Conservation (phyloP, 64 coral and sea anemone genomes). For the Montipora efflorescens region DNA sequence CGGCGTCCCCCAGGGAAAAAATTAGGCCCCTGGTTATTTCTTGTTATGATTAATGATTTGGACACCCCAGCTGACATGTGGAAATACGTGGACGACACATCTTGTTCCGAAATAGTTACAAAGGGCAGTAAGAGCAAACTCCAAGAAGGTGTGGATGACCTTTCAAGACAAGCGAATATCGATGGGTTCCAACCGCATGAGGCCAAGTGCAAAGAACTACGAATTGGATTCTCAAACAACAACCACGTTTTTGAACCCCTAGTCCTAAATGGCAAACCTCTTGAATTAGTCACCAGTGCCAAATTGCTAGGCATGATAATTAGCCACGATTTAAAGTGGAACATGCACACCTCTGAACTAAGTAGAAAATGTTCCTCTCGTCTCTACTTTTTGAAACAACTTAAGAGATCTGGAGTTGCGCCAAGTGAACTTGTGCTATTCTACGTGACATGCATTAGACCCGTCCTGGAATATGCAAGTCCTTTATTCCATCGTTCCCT, state of each 20-base stretch:
- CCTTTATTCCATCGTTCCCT: conserved; percentile 30
- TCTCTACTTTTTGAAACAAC: no score
- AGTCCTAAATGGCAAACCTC: conserved; percentile 7
- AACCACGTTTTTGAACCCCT: neutral
- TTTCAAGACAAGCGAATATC: neutral
- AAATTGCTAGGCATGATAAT: conserved; percentile 9
- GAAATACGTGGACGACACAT: conserved; percentile 52
- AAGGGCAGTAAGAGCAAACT: conserved; percentile 8
- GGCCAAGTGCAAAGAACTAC: neutral
- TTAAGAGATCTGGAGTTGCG: no score
- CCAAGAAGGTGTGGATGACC: conserved; percentile 13
- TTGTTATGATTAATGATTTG: neutral
- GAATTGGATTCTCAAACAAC: neutral
- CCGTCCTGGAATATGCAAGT: neutral
- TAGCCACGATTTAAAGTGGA: neutral
- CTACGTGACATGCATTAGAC: no score
- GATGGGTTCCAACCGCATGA: neutral
- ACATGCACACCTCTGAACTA: no score
- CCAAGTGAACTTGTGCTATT: no score
- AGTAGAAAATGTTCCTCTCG: no score
- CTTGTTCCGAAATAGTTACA: conserved; percentile 14
- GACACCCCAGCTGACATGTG: conserved; percentile 18
- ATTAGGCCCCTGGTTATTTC: no score
- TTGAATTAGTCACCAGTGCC: neutral
- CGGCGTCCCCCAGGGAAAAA: no score